Evolutionary conservation across 2,113 vertebrate genomes (phyloP).

Genomic region (Caretta caretta): DNA sequence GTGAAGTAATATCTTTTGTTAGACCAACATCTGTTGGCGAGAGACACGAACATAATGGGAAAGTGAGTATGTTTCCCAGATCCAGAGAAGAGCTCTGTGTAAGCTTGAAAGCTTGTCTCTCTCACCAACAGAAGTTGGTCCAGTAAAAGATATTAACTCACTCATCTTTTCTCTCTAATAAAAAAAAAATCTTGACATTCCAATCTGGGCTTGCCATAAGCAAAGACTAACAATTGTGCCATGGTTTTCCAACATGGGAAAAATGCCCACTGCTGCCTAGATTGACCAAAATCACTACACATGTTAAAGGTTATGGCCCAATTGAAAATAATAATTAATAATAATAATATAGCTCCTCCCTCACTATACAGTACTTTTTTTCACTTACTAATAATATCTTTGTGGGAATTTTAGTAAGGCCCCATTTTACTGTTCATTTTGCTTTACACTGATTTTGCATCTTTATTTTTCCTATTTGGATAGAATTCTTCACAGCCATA

Average conservation of each 20-base stretch:
- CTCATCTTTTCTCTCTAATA: background rate
- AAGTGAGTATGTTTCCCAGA: background rate
- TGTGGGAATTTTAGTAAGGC: background rate
- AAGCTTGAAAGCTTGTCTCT: background rate
- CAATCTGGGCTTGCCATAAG: background rate
- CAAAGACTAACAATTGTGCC: background rate
- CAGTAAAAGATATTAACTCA: background rate
- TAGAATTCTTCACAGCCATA: background rate
- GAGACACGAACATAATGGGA: background rate
- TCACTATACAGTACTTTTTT: background rate
- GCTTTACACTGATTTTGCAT: background rate
- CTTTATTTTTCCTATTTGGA: background rate
- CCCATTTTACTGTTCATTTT: background rate
- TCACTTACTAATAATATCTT: accelerated
- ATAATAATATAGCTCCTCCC: background rate
- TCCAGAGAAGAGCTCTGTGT: background rate
- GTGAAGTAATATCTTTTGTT: background rate
- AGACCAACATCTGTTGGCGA: background rate
- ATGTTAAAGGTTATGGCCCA: accelerated
- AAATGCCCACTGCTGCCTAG: background rate
- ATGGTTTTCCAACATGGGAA: background rate
- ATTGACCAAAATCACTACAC: background rate
- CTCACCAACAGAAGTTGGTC: background rate
- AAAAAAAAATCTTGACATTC: background rate
- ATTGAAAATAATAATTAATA: background rate